Conservation (phyloP, 2,113 vertebrate species). For the Pygoscelis adeliae region DNA sequence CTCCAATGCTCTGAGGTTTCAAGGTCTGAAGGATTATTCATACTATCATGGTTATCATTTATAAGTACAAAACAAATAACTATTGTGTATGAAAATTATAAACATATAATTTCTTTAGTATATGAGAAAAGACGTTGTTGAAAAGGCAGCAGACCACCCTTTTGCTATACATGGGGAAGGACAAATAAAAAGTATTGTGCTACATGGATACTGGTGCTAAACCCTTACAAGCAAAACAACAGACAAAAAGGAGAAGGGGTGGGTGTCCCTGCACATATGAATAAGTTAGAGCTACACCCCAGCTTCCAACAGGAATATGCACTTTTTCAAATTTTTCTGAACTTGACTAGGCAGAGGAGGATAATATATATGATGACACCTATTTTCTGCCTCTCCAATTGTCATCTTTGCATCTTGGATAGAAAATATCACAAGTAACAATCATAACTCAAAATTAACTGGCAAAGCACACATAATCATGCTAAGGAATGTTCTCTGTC, state of each 20-base stretch:
- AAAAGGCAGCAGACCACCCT: background rate
- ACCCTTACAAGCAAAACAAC: background rate
- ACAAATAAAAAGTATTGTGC: background rate
- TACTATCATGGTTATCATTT: background rate
- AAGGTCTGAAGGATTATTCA: background rate
- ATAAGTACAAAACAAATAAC: background rate
- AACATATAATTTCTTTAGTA: background rate
- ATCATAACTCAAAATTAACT: background rate
- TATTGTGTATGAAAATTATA: background rate
- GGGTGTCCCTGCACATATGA: background rate
- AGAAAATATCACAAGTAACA: background rate
- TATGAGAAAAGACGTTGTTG: background rate
- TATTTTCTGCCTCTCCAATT: background rate
- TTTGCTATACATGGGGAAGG: background rate
- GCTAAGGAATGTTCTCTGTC: background rate
- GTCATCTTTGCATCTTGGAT: background rate
- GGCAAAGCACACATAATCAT: background rate
- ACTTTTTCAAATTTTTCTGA: background rate
- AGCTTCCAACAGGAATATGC: fast-evolving
- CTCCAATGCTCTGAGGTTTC: background rate
- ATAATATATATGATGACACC: background rate
- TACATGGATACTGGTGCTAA: background rate
- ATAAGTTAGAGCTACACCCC: background rate
- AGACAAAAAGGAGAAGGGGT: background rate
- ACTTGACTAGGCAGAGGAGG: background rate